Conservation (phyloP, 2,113 vertebrate genomes). For the Plecotus auritus region DNA sequence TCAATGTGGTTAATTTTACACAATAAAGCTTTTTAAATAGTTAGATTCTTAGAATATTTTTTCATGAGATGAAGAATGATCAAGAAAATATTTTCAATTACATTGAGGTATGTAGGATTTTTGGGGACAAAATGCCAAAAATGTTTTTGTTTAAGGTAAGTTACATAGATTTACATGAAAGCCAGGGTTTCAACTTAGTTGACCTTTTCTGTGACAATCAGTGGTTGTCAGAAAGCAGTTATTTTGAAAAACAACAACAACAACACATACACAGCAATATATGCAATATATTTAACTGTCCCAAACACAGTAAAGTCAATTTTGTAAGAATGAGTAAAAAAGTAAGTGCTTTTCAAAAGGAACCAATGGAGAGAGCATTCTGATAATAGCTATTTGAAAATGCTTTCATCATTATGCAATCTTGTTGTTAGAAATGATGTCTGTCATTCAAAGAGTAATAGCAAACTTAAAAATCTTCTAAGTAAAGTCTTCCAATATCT, state of each 20-base stretch:
- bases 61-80: conserved; percentile 17
- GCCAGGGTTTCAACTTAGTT: neutral
- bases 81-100: neutral
- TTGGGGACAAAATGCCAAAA: neutral
- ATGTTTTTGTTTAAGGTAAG: neutral
- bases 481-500: neutral
- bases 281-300: neutral
- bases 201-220: neutral
- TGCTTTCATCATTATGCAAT: neutral
- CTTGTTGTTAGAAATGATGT: neutral
- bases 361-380: neutral
- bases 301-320: neutral
- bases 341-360: neutral
- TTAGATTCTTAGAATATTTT: conserved; percentile 10
- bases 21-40: neutral
- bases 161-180: neutral
- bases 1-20: neutral
- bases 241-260: neutral
- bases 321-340: neutral
- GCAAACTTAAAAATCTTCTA: neutral
- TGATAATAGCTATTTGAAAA: neutral
- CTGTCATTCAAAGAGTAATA: neutral
- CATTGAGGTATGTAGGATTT: neutral
- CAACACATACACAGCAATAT: neutral
- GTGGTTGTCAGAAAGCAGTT: neutral